Evolutionary conservation across 2,888 invertebrate species (phyloP), one percentile per base, ranked within the genome.

Genomic region (Octodonta nipae): DNA sequence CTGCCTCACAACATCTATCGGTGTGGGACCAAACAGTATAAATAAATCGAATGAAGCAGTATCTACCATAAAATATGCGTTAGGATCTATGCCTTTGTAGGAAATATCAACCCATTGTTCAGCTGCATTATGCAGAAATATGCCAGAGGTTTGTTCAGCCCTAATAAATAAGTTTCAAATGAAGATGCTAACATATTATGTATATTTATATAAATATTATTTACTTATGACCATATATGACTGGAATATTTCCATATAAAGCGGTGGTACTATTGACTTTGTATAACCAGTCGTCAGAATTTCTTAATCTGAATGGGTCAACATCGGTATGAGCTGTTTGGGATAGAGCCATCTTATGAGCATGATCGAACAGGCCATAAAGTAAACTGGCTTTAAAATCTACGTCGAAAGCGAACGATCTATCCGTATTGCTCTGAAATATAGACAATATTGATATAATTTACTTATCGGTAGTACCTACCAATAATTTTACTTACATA

Each of bases 31-130:
- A 45, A 92, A 57, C 54, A 95, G 65, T 42, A 95, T 73, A 58
- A 91, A 96, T 2, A 82, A 67, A 57, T 98, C 96, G 30, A 95
- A 73, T 8, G 89, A 70, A 13, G 93, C 96, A 31, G 83, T 78
- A 61, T 96, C 95, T 3, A 88, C 88, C 68, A 96, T 87, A 63
- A 93, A 93, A 53, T 86, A 82, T 0, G 81, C 78, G 34, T 69
- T 66, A 13, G 66, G 43, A 49, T 54, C 68, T 28, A 1, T 68
- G 5, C 7, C 13, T 8, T 7, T 14, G 16, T 33, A 28, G 24
- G 12, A 25, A 12, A 93, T 75, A 51, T 96, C 95, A 25, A 95
- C 75, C 93, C 93, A 96, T 0, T 92, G 93, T 65, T 96, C 95
- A 0, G 95, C 89, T 0, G 91, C 78, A 65, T 96, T 96, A 54